Evolutionary conservation across 2,888 invertebrate species (phyloP), one percentile per base, ranked within the genome.

Genomic region (Drosophila barbarae): DNA sequence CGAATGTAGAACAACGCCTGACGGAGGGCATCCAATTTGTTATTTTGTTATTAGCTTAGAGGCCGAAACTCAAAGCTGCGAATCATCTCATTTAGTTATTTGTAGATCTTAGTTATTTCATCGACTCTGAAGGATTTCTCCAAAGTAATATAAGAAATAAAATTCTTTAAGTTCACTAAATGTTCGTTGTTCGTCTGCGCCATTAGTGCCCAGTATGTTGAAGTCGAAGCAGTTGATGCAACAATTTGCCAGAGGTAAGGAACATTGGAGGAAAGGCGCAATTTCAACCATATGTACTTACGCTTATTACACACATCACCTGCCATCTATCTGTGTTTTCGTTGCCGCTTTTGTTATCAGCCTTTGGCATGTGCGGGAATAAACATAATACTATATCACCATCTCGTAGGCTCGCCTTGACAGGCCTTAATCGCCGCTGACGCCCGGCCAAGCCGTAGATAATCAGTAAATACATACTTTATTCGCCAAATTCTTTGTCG

Each of bases 221-320:
- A 87, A 86, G 59, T 75, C 86, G n/a, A 85, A 77, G 69, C 65
- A 75, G 54, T 73, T 87, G 56, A 56, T 85, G 54, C 78, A 84
- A 58, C 73, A 76, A 55, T 72, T 86, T 56, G 64, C 75, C 28
- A 85, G 75, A 86, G 87, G 87, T 87, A 78, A 85, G 70, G 52
- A n/a, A 51, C 34, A 5, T 10, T 2, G 15, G 1, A 10, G 26
- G 42, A 23, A 30, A 55, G 66, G 49, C 72, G 63, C 39, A 64
- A 59, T 69, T 61, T 26, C 18, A 41, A 26, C 5, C 7, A 15
- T 42, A 23, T 10, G 15, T 35, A 21, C 21, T 21, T 21, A 36
- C 26, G 44, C 12, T 32, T 7, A 4, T 32, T 51, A 30, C 30
- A 51, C 36, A 15, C 55, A 51, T 42, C 15, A 18, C 56, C 36